Evolutionary conservation across 2,797 vertebrate genomes (phyloP), one percentile per base, ranked within the genome.

Genomic region (Agapornis canus): DNA sequence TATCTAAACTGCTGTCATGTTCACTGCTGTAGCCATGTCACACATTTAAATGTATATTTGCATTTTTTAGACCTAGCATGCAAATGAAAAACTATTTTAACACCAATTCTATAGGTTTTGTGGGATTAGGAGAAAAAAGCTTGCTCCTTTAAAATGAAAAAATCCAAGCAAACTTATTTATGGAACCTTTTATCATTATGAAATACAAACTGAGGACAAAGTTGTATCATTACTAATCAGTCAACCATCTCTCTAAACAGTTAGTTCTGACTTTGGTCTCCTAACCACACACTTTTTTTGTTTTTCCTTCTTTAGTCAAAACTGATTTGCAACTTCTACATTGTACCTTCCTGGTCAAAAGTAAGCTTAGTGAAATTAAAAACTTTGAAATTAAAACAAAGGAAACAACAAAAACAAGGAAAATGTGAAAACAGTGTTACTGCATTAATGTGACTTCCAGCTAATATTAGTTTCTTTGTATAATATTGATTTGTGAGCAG

Each of bases 21-120:
- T 79, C 35, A 68, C 23, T 57, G 37, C 60, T 90, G 60, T 12
- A 65, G 32, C 21, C 59, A 11, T 19, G 49, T 7, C n/a, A 69
- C 32, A 66, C 6, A 45, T 48, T 83, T 68, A 83, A 83, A 77
- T 18, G 23, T 6, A 87, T 48, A 78, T 63, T 25, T 76, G 31
- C 18, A 76, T 65, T 83, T 92, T 82, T 54, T 92, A 87, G 45
- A 87, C 4, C 12, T 37, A 39, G 25, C 27, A 72, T 8, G 15
- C 45, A 87, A 84, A 91, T 22, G 21, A 65, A 71, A 63, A 79
- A 9, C 21, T 71, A 20, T 79, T 78, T 84, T 42, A 14, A 90
- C 77, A 49, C 3, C 26, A 70, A 61, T 78, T 61, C 51, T 70
- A 27, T 65, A 63, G 15, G 20, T 70, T 63, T 49, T 87, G 17